phyloP scores from a whole-genome alignment of 2,113 vertebrate genomes.

The Corythornis madagascariensis region DNA sequence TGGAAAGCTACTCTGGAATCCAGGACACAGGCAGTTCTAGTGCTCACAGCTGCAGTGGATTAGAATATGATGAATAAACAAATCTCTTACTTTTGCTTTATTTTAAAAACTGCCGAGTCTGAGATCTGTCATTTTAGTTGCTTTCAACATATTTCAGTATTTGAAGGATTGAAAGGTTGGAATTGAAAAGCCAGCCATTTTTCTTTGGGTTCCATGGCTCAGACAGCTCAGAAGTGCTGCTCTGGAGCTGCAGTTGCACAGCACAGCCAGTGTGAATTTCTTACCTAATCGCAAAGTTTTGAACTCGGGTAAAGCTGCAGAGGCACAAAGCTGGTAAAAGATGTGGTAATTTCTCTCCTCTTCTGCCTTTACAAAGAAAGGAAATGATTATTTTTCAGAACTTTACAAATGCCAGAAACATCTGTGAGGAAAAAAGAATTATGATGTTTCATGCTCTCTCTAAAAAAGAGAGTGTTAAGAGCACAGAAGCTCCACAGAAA shows the following conservation, averaged over 20 bases:
- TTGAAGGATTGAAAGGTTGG: neutral
- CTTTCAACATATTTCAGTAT: neutral
- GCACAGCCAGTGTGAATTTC: neutral
- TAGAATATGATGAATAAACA: neutral
- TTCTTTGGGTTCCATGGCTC: neutral
- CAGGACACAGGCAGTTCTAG: neutral
- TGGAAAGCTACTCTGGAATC: neutral
- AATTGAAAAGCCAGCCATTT: neutral
- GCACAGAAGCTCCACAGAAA: neutral
- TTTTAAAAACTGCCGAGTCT: neutral
- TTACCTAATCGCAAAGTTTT: slow-evolving; percentile 89
- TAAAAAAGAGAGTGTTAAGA: neutral
- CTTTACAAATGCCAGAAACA: slow-evolving; percentile 22
- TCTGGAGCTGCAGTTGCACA: neutral
- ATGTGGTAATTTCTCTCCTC: slow-evolving; percentile 98
- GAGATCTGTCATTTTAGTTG: neutral
- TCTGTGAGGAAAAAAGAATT: neutral
- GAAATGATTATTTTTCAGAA: slow-evolving; percentile 51
- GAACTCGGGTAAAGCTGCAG: slow-evolving; percentile 89
- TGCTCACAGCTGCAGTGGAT: neutral
- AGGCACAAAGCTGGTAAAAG: slow-evolving; percentile 98
- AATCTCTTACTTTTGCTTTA: neutral
- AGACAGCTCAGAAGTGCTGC: neutral
- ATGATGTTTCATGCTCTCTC: neutral
- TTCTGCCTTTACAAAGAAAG: slow-evolving; percentile 87